A percentile compares a stretch with the other conserved stretches of the same genome.
phyloP scores from a whole-genome alignment of 2,888 invertebrate genomes.

The Nephrocerus scutellatus region DNA sequence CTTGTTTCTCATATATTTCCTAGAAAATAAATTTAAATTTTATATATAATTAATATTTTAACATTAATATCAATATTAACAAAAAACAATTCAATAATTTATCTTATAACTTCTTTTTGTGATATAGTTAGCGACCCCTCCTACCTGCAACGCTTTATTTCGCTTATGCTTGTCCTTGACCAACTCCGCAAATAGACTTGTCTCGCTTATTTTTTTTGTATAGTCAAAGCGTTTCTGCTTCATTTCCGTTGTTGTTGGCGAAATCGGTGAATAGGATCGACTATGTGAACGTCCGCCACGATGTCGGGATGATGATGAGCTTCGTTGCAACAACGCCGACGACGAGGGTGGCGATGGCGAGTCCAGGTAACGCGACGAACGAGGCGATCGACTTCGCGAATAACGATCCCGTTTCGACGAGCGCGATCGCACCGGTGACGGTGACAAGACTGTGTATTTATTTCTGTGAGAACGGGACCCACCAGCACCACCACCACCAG shows the following conservation, averaged over 20 bases:
- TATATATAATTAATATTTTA: neutral
- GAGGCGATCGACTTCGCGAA: constrained; percentile 41
- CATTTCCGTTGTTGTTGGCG: constrained; percentile 39
- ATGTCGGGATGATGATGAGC: constrained; percentile 23
- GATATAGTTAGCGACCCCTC: neutral
- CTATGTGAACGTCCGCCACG: constrained; percentile 32
- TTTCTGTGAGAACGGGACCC: too few relatives aligned
- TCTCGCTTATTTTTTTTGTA: constrained; percentile 78
- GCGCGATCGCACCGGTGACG: constrained; percentile 48
- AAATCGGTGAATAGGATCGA: constrained; percentile 44
- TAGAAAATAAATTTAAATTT: constrained; percentile 13
- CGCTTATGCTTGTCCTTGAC: constrained; percentile 79
- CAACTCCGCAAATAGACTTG: constrained; percentile 82
- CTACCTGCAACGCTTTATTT: constrained; percentile 58
- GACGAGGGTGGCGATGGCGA: constrained; percentile 40
- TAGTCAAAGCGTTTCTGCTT: constrained; percentile 55
- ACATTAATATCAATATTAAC: neutral
- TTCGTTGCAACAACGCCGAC: constrained; percentile 24
- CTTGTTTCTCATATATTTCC: constrained; percentile 63
- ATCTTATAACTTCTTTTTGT: neutral
- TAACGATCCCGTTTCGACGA: constrained; percentile 47
- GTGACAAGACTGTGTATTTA: constrained; percentile 29
- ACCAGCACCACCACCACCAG: constrained; percentile 22
- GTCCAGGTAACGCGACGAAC: constrained; percentile 31
- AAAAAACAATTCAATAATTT: neutral